A percentile compares a stretch with the other conserved stretches of the same genome.
These are phyloP conservation scores for Mustela nigripes DNA, from an alignment of 2,113 vertebrate genomes.

Conservation along the genomic window DNA sequence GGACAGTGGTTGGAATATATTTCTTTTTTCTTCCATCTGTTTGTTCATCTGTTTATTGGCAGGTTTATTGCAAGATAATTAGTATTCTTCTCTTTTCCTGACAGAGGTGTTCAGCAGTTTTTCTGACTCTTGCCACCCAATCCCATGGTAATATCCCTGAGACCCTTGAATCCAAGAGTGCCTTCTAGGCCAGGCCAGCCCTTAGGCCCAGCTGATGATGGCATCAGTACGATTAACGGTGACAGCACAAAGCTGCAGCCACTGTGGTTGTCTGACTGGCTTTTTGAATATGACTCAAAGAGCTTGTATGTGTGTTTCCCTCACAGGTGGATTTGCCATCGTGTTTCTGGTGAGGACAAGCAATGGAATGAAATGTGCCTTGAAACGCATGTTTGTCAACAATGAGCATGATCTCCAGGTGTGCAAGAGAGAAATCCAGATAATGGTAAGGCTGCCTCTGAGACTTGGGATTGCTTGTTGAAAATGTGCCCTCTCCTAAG, in stretches of 20 bases:
- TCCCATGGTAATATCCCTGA: background rate
- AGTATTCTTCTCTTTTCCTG: background rate
- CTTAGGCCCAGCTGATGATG: background rate
- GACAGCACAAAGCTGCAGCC: background rate
- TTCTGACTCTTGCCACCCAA: background rate
- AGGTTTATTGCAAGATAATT: slow-evolving; percentile 30
- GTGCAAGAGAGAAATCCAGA: slow-evolving; percentile 98
- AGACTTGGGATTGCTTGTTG: background rate
- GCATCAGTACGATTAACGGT: background rate
- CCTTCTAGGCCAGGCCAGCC: background rate
- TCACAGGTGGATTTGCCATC: slow-evolving; percentile 96
- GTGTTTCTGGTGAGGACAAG: slow-evolving; percentile 97
- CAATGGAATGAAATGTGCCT: slow-evolving; percentile 95
- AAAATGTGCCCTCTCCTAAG: background rate
- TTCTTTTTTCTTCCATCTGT: background rate
- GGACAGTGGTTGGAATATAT: background rate
- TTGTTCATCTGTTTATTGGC: slow-evolving; percentile 16
- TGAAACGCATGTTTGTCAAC: slow-evolving; percentile 99
- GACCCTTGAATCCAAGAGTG: background rate
- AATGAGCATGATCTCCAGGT: slow-evolving; percentile 97
- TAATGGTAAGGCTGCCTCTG: slow-evolving; percentile 93
- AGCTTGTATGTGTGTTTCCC: slow-evolving; percentile 72
- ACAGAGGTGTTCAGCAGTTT: background rate
- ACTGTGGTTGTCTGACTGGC: background rate
- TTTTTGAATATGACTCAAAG: slow-evolving; percentile 43